phyloP scores from a whole-genome alignment of 2,888 invertebrate species.

The Agriotes lineatus region DNA sequence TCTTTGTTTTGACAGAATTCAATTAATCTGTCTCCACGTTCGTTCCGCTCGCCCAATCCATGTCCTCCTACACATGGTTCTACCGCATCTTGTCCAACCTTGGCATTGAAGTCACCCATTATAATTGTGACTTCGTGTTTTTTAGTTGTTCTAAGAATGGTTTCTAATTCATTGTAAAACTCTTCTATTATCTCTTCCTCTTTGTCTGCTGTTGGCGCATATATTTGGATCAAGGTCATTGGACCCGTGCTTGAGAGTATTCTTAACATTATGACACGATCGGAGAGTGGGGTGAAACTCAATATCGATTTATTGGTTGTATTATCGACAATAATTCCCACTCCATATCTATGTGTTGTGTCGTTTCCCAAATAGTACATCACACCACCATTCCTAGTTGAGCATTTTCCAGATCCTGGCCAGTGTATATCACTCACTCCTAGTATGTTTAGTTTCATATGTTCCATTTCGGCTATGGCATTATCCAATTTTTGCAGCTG shows the following conservation, averaged over 20 bases:
- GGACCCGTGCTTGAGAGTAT: not conserved
- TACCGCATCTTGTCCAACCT: no score
- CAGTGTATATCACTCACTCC: slow-evolving; percentile 8
- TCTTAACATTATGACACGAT: not conserved
- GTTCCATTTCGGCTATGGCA: not conserved
- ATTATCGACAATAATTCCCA: not conserved
- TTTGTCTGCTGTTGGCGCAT: slow-evolving; percentile 1
- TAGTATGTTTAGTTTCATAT: not conserved
- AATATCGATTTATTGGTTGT: not conserved
- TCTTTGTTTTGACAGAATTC: not conserved
- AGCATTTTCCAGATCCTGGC: slow-evolving; percentile 7
- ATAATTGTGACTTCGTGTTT: no score
- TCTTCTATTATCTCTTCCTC: not conserved
- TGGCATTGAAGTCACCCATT: no score
- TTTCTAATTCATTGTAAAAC: not conserved
- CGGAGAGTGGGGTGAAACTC: not conserved
- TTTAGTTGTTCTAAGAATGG: no score
- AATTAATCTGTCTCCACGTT: not conserved
- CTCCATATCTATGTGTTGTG: not conserved
- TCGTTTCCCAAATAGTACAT: slow-evolving; percentile 18
- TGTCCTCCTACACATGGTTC: no score
- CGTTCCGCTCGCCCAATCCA: not conserved
- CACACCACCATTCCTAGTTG: not conserved
- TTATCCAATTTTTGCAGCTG: not conserved
- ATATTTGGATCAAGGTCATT: not conserved